Evolutionary conservation across 1,140 invertebrate genomes (phyloP).

Genomic region (Aphis craccivora): DNA sequence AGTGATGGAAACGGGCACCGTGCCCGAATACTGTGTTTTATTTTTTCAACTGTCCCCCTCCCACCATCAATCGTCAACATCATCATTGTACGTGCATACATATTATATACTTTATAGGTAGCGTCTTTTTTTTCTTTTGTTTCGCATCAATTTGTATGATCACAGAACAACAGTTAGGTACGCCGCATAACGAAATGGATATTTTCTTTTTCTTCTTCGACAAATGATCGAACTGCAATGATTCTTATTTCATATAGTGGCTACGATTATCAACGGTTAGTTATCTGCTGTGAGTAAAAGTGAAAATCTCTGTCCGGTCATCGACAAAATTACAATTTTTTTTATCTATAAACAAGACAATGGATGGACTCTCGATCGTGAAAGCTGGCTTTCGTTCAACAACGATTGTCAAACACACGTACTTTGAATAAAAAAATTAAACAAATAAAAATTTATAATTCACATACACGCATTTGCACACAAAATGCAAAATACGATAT

Average conservation of each 20-base stretch:
- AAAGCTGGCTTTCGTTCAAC: constrained; percentile 3
- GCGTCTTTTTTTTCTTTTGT: constrained; percentile 7
- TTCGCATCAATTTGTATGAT: constrained; percentile 27
- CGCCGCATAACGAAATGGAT: constrained; percentile 27
- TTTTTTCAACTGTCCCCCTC: background rate
- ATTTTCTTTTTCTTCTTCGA: constrained; percentile 25
- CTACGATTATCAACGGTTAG: constrained; percentile 37
- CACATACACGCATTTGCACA: background rate
- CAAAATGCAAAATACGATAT: background rate
- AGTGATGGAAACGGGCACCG: background rate
- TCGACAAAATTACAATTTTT: constrained; percentile 21
- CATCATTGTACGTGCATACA: background rate
- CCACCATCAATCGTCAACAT: background rate
- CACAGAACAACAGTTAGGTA: background rate
- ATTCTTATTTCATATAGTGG: background rate
- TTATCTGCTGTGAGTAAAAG: constrained; percentile 30
- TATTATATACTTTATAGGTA: background rate
- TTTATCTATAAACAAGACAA: background rate
- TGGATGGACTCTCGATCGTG: background rate
- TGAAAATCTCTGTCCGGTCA: constrained; percentile 20
- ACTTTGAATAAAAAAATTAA: background rate
- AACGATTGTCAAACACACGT: background rate
- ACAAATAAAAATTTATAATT: background rate
- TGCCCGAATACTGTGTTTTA: background rate
- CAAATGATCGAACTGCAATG: background rate